Evolutionary conservation across 2,888 invertebrate genomes (phyloP).

Genomic region (Trisateles emortualis): DNA sequence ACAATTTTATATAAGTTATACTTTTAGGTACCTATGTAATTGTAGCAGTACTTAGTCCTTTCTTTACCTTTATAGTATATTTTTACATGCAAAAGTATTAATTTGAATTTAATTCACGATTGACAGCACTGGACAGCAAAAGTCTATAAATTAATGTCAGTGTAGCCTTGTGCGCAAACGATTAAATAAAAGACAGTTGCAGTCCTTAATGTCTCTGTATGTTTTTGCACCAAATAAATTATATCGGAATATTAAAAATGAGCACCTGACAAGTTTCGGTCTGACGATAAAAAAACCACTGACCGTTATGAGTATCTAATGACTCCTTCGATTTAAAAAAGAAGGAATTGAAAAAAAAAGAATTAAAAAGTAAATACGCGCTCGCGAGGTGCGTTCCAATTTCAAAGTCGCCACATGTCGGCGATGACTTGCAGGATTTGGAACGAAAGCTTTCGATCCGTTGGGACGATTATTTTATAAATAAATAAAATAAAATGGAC

Average conservation of each 20-base stretch:
- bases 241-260: conserved; percentile 59
- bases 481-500: conserved; percentile 47
- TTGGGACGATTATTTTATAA: conserved; percentile 52
- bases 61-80: too few relatives aligned
- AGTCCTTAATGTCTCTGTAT: conserved; percentile 53
- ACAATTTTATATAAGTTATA: too few relatives aligned
- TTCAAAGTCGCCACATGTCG: conserved; percentile 80
- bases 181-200: conserved; percentile 53
- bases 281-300: conserved; percentile 63
- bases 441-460: conserved; percentile 42
- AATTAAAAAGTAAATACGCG: conserved; percentile 71
- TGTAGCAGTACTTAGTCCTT: too few relatives aligned
- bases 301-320: conserved; percentile 83
- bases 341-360: conserved; percentile 47
- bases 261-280: conserved; percentile 70
- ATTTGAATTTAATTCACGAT: conserved; percentile 21
- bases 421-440: conserved; percentile 75
- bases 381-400: conserved; percentile 70
- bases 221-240: conserved; percentile 65
- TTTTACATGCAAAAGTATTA: background rate
- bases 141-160: conserved; percentile 50
- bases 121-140: conserved; percentile 47
- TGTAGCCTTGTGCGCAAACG: conserved; percentile 29
- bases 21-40: too few relatives aligned
- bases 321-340: conserved; percentile 72